Percentiles rank a stretch among this genome's conserved stretches.
Evolutionary conservation across 1,140 invertebrate species (phyloP).

Genomic region (Drosophila equinoxialis): DNA sequence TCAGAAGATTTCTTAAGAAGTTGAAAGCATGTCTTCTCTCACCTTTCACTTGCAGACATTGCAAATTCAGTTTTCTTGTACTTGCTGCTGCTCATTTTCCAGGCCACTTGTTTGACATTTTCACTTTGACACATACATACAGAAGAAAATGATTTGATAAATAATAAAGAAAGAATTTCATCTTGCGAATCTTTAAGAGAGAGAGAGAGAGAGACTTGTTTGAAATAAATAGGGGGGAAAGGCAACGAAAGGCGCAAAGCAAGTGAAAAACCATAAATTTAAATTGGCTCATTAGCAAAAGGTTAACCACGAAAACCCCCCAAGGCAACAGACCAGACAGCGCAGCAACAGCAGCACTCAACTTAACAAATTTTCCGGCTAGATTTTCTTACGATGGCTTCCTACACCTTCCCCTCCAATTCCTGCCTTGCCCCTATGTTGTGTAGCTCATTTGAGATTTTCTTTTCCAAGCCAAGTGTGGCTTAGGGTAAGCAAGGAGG

Average conservation of each 20-base stretch:
- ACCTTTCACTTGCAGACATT: conserved; percentile 67
- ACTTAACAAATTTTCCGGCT: conserved; percentile 53
- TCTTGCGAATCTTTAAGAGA: conserved; percentile 28
- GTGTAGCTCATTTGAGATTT: conserved; percentile 65
- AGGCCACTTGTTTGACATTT: conserved; percentile 48
- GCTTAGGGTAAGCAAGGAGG: neutral
- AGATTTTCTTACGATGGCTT: conserved; percentile 22
- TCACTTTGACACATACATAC: conserved; percentile 16
- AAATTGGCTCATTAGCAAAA: conserved; percentile 78
- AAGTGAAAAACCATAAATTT: conserved; percentile 62
- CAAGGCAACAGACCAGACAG: conserved; percentile 31
- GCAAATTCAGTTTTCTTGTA: conserved; percentile 29
- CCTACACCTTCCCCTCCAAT: neutral
- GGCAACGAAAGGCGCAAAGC: neutral
- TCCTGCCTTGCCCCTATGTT: conserved; percentile 15
- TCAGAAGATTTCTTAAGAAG: conserved; percentile 58
- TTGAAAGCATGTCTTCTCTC: conserved; percentile 49
- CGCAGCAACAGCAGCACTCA: conserved; percentile 19
- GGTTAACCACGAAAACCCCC: conserved; percentile 72
- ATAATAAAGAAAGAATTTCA: conserved; percentile 15
- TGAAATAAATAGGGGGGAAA: conserved; percentile 29
- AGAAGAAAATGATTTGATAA: conserved; percentile 8
- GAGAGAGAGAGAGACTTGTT: neutral
- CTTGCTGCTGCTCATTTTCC: conserved; percentile 68
- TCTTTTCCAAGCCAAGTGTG: neutral